Base-by-base conservation (phyloP, 1,140 invertebrate species). In the Procambarus clarkii region DNA sequence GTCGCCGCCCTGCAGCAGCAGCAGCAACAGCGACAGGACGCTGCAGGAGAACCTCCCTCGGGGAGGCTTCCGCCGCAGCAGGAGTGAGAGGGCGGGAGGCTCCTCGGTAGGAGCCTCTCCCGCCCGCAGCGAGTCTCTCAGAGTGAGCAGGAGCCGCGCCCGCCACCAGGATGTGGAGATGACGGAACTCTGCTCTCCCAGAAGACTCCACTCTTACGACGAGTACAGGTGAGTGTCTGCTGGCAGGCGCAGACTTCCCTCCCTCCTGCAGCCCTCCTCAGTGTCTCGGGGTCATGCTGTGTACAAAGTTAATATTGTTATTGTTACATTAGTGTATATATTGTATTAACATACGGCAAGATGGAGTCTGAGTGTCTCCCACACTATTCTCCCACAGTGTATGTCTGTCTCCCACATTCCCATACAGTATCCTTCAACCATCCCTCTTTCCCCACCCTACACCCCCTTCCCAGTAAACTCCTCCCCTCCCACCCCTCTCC, bases 121-220 rank as follows among this genome's bases (percentile, higher is more conserved):
- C 11, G 90, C 85, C 11, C 90, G 90, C 45, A 91, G 90, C 48
- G 90, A 91, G 78, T 91, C 90, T 18, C 84, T 91, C 45, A 86
- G 90, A 24, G 90, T 91, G 46, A 58, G 58, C 85, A 71, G 84
- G 48, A 18, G 77, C 18, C 77, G 84, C 44, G 46, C 60, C 0
- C 90, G 60, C 64, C 90, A 80, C 13, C 84, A 91, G 45, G 90
- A 91, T 69, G 79, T 91, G 11, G 90, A 91, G 48, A 91, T 91
- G 90, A 91, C 90, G 3, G 90, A 91, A 76, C 84, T 91, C 45
- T 91, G 84, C 64, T 48, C 78, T 0, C 84, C 90, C 45, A 48
- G 90, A 18, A 64, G 85, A 48, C 48, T 91, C 7, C 58, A 74
- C 48, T 50, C 88, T 4, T 82, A 81, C 60, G 90, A 87, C 21